phyloP scores from a whole-genome alignment of 2,797 vertebrate genomes.

The Girardinus metallicus region DNA sequence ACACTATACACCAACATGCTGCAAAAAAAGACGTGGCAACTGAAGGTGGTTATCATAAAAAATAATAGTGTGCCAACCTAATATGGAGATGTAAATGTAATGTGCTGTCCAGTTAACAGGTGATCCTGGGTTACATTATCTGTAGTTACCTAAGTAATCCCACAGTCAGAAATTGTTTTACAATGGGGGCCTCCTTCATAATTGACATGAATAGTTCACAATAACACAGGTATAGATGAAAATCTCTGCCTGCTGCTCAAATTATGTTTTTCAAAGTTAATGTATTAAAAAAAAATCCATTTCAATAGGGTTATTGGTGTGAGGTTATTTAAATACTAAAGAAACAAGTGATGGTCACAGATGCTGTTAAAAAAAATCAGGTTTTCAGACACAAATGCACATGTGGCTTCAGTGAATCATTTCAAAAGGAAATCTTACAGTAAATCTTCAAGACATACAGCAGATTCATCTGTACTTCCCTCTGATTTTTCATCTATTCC shows the following conservation, averaged over 20 bases:
- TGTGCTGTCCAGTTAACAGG: slow-evolving; percentile 27
- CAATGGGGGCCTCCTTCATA: slow-evolving; percentile 55
- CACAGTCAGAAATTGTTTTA: slow-evolving; percentile 26
- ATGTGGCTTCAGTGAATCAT: background rate
- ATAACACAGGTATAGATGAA: slow-evolving; percentile 22
- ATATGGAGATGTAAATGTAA: slow-evolving; percentile 16
- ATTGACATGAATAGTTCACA: slow-evolving; percentile 29
- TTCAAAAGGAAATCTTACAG: background rate
- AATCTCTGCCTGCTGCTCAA: slow-evolving; percentile 10
- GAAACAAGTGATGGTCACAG: background rate
- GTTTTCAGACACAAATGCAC: background rate
- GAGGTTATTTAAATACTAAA: background rate
- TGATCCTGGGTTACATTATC: slow-evolving; percentile 10
- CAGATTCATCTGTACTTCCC: slow-evolving; percentile 14
- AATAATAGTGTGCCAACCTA: slow-evolving; percentile 17
- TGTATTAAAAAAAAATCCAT: background rate
- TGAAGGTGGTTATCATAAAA: slow-evolving; percentile 15
- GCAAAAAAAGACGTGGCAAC: slow-evolving; percentile 17
- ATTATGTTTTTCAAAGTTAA: background rate
- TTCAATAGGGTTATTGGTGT: background rate
- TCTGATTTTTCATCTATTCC: slow-evolving; percentile 42
- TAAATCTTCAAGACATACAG: background rate
- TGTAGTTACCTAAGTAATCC: slow-evolving; percentile 24
- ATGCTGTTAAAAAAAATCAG: background rate
- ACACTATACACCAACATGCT: slow-evolving; percentile 30